These are phyloP conservation scores for Sciaenops ocellatus DNA, from an alignment of 2,797 vertebrate genomes.

Conservation along the genomic window DNA sequence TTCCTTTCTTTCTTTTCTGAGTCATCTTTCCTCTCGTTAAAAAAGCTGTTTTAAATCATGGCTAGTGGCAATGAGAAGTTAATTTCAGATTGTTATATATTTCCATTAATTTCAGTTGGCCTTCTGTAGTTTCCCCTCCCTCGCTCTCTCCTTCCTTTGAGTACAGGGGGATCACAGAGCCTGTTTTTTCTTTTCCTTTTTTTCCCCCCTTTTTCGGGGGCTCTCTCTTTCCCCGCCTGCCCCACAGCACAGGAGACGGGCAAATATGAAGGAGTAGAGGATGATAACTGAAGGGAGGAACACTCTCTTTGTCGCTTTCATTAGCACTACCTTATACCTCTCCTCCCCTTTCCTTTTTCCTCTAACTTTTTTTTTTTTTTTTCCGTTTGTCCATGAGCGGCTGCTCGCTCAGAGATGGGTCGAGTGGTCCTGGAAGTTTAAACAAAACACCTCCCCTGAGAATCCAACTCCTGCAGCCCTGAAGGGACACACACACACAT, in stretches of 20 bases:
- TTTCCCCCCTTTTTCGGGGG: slow-evolving; percentile 36
- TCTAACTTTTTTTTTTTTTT: slow-evolving; percentile 43
- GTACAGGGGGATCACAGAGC: slow-evolving; percentile 65
- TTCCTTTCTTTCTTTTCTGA: slow-evolving; percentile 60
- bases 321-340: slow-evolving; percentile 62
- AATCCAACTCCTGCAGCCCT: slow-evolving; percentile 67
- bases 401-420: slow-evolving; percentile 71
- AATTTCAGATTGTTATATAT: slow-evolving; percentile 94
- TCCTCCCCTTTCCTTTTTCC: slow-evolving; percentile 29
- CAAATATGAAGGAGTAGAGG: slow-evolving; percentile 66
- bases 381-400: slow-evolving; percentile 50
- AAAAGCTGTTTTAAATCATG: slow-evolving; percentile 83
- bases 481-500: slow-evolving; percentile 56
- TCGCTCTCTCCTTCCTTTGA: slow-evolving; percentile 64
- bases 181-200: slow-evolving; percentile 45
- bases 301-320: slow-evolving; percentile 72
- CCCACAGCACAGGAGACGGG: slow-evolving; percentile 63
- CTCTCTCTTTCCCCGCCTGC: slow-evolving; percentile 56
- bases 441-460: slow-evolving; percentile 71
- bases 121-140: slow-evolving; percentile 70
- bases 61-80: slow-evolving; percentile 92
- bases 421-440: slow-evolving; percentile 75
- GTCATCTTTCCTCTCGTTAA: slow-evolving; percentile 75
- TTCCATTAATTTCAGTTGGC: slow-evolving; percentile 90
- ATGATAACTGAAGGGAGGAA: slow-evolving; percentile 75